Evolutionary conservation across 2,888 invertebrate species (phyloP), one percentile per base, ranked within the genome.

Genomic region (Trissolcus brochymenae): DNA sequence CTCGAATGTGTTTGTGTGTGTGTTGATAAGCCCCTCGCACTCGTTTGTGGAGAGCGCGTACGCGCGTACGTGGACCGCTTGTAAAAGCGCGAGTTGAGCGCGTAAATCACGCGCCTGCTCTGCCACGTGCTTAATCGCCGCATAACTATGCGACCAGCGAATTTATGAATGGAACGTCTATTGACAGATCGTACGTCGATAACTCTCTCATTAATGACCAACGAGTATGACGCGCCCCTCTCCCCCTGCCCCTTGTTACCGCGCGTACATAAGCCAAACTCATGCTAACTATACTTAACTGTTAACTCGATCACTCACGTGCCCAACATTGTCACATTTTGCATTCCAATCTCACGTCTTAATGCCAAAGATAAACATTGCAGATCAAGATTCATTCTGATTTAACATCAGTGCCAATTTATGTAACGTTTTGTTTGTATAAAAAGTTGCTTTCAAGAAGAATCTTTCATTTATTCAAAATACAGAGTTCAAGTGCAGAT

Each of bases 101-200:
- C 71, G 72, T 72, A 76, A 76, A 76, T 76, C 76, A 76, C 56
- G 25, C 60, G 25, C 59, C 21, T 53, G 17, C 66, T 56, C 75
- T 72, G 59, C 80, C 81, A 83, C 84, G 82, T 85, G 84, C 82
- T 82, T 84, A 84, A 83, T 81, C 81, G 81, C 79, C 81, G 81
- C 82, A 82, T 81, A 84, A 83, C 84, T 82, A 80, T 83, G 80
- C 82, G 82, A 81, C 80, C 76, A 75, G 81, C 81, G 82, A 83
- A 83, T 85, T 84, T 84, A 85, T 84, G 84, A 85, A 85, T 85
- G 84, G 82, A 81, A 83, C 81, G 82, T 82, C 84, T 85, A 86
- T 85, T 84, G 86, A 85, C 84, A 84, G 84, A 85, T 86, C 83
- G 83, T 79, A 81, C 81, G 81, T 83, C 83, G 84, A 85, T 84